These are phyloP conservation scores for Kryphioiulus occultus DNA, from an alignment of 2,888 invertebrate genomes.

Conservation along the genomic window DNA sequence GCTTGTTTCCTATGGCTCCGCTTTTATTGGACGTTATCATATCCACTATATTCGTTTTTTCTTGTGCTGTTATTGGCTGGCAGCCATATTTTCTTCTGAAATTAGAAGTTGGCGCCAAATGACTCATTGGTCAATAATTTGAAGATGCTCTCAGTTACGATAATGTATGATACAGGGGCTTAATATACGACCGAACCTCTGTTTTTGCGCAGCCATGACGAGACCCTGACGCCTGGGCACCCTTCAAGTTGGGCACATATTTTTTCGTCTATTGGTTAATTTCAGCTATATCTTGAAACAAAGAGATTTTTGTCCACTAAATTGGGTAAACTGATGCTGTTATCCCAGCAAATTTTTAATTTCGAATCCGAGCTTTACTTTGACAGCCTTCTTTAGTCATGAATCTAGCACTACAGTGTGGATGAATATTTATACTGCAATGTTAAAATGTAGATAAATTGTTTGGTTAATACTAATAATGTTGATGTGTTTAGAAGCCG, in stretches of 20 bases:
- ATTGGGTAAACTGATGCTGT: no score
- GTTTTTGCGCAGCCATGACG: neutral
- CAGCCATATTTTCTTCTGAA: conserved; percentile 17
- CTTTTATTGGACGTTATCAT: conserved; percentile 17
- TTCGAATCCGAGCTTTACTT: no score
- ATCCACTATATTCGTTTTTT: conserved; percentile 1
- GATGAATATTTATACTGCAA: no score
- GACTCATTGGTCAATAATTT: conserved; percentile 23
- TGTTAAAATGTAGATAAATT: no score
- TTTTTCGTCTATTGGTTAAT: neutral
- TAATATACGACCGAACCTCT: conserved; percentile 3
- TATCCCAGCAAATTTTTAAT: no score
- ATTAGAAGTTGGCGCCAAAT: conserved; percentile 17
- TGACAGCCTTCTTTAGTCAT: no score
- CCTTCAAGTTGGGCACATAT: neutral
- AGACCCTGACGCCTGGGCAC: neutral
- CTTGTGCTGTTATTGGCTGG: conserved; percentile 1
- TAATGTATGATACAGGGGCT: conserved; percentile 15
- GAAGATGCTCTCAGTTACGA: conserved; percentile 13
- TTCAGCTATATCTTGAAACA: no score
- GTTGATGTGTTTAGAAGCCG: no score
- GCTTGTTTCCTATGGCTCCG: neutral
- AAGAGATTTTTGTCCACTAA: no score
- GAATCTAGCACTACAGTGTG: no score
- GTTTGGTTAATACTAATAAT: no score